These are phyloP conservation scores for Collichthys lucidus DNA, from an alignment of 2,113 vertebrate species.

Conservation along the genomic window DNA sequence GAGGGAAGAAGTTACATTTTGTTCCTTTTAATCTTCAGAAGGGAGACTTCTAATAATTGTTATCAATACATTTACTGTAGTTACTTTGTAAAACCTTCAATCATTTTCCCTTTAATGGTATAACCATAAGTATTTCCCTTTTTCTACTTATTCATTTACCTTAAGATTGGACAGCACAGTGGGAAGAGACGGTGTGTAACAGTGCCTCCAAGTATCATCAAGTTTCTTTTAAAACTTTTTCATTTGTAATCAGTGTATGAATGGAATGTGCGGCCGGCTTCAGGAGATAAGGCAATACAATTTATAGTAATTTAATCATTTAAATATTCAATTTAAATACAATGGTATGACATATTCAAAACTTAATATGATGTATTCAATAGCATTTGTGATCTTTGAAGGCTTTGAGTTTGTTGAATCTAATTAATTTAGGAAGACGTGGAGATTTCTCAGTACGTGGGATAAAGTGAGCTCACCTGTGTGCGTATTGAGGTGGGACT, in stretches of 20 bases:
- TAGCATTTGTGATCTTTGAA: not conserved
- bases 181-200: not conserved
- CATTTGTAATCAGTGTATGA: constrained; percentile 7
- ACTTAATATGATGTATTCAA: not conserved
- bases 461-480: constrained; percentile 85
- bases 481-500: constrained; percentile 97
- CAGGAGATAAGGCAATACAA: not conserved
- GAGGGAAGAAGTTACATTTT: not conserved
- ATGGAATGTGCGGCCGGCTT: not conserved
- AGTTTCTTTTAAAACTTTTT: constrained; percentile 3
- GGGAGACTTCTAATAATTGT: not conserved
- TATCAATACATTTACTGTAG: not conserved
- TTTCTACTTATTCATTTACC: not conserved
- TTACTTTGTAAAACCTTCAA: not conserved
- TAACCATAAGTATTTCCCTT: too few relatives aligned
- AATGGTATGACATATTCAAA: not conserved
- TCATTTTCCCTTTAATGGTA: too few relatives aligned
- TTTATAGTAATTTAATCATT: not conserved
- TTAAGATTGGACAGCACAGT: not conserved
- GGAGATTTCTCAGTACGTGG: not conserved
- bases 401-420: not conserved
- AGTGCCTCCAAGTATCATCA: not conserved
- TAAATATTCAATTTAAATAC: not conserved
- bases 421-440: not conserved
- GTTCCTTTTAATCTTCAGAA: not conserved